phyloP scores from a whole-genome alignment of 2,113 vertebrate genomes.

The Maccullochella peelii region DNA sequence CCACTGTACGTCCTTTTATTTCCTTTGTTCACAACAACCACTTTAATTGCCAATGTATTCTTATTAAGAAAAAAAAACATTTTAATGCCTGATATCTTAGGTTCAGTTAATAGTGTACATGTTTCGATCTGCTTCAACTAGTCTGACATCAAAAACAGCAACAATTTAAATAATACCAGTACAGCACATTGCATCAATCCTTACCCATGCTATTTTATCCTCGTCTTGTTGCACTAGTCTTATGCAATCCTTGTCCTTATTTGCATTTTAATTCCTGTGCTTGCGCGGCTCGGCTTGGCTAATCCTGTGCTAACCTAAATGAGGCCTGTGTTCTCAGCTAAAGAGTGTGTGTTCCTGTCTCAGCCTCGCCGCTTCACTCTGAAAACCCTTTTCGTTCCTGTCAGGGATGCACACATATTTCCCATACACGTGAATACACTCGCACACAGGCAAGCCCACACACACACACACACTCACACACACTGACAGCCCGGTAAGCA shows the following conservation, averaged over 20 bases:
- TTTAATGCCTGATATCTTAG: constrained; percentile 43
- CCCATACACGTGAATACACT: constrained; percentile 2
- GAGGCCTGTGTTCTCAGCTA: constrained; percentile 82
- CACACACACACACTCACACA: background rate
- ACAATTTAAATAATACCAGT: constrained; percentile 45
- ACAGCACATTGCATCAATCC: constrained; percentile 44
- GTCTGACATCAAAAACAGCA: constrained; percentile 51
- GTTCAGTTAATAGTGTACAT: constrained; percentile 34
- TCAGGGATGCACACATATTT: constrained; percentile 44
- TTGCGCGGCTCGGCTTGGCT: constrained; percentile 75
- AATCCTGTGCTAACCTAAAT: constrained; percentile 83
- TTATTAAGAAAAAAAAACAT: constrained; percentile 27
- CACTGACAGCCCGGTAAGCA: background rate
- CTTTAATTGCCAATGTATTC: constrained; percentile 31
- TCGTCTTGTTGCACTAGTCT: constrained; percentile 74
- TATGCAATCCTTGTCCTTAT: constrained; percentile 79
- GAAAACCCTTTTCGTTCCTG: constrained; percentile 32
- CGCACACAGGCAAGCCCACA: background rate
- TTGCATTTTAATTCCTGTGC: constrained; percentile 83
- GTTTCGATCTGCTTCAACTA: constrained; percentile 46
- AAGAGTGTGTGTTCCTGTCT: constrained; percentile 74
- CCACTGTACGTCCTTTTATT: background rate
- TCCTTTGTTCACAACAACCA: constrained; percentile 27
- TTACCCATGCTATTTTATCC: constrained; percentile 53
- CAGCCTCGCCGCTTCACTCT: constrained; percentile 47